phyloP scores from a whole-genome alignment of 2,797 vertebrate species.

The Sebastes iracundus region DNA sequence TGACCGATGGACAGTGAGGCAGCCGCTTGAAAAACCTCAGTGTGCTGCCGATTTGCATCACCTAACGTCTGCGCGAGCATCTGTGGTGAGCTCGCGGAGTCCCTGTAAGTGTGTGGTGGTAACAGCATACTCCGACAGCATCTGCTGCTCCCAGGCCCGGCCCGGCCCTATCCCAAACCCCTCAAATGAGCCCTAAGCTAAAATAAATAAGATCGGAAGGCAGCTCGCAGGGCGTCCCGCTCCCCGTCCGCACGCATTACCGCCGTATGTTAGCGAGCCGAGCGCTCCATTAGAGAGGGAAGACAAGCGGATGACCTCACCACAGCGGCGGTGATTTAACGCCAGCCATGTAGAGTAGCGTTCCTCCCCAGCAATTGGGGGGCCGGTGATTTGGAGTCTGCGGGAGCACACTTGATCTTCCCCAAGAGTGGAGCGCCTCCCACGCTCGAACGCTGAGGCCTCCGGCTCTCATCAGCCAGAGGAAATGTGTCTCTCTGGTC shows the following conservation, averaged over 20 bases:
- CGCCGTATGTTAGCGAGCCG: slow-evolving; percentile 67
- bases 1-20: slow-evolving; percentile 69
- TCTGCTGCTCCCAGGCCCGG: slow-evolving; percentile 58
- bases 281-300: slow-evolving; percentile 76
- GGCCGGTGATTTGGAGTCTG: slow-evolving; percentile 77
- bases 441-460: slow-evolving; percentile 71
- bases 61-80: slow-evolving; percentile 77
- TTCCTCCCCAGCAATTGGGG: slow-evolving; percentile 69
- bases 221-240: slow-evolving; percentile 56
- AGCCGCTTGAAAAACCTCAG: slow-evolving; percentile 72
- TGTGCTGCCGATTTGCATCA: slow-evolving; percentile 67
- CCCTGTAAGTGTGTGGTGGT: slow-evolving; percentile 85
- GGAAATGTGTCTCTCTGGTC: slow-evolving; percentile 79
- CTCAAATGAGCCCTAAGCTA: slow-evolving; percentile 77
- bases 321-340: slow-evolving; percentile 77
- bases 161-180: slow-evolving; percentile 54
- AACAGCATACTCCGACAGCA: slow-evolving; percentile 83
- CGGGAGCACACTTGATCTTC: slow-evolving; percentile 79
- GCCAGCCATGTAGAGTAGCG: slow-evolving; percentile 66
- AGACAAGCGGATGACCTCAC: slow-evolving; percentile 80
- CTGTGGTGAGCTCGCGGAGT: slow-evolving; percentile 81
- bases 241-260: slow-evolving; percentile 78
- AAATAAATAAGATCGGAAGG: slow-evolving; percentile 79
- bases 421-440: slow-evolving; percentile 76
- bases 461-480: slow-evolving; percentile 76